Evolutionary conservation across 92 coral and sea anemone genomes (phyloP), one percentile per base, ranked within the genome.

Genomic region (Parazoanthus darwini): DNA sequence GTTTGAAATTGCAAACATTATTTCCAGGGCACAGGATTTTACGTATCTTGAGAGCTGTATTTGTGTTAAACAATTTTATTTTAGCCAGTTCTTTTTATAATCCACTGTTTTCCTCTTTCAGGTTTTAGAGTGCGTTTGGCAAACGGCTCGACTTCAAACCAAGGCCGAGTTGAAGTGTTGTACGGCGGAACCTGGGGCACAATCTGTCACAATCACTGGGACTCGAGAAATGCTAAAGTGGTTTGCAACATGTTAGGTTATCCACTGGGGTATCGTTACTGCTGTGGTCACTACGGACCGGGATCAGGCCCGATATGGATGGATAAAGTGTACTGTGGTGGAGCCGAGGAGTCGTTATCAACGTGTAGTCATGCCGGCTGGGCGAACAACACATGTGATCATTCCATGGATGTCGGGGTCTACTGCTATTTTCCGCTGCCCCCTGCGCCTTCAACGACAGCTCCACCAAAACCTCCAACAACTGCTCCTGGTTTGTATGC

Each of bases 171-270:
- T 5, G 87, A 84, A 33, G 87, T 84, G 59, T 13, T 73, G 43
- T 71, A 84, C 39, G 87, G 87, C 46, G 79, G 87, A 68, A 84
- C 68, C 48, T 84, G 87, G 87, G 87, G 87, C 25, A 84, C 87
- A 71, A 48, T 84, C 25, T 84, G 87, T 84, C 79, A 84, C 38
- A 84, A 84, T 22, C 79, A 84, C 35, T 84, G 87, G 87, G 87
- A 84, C 46, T 13, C 87, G 13, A 71, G 78, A 84, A 73, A 50
- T 36, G 87, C 87, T 8, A 48, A 84, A 84, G 79, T 84, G 26
- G 79, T 71, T 50, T 84, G 87, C 54, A 84, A 84, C 23, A 84
- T 71, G 87, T 20, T 84, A 16, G 87, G 87, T 56, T 84, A 84
- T 71, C 78, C 87, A 15, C 79, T 84, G 6, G 87, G 87, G 3